phyloP scores from a whole-genome alignment of 2,797 vertebrate species.

The Rallus crepitans region DNA sequence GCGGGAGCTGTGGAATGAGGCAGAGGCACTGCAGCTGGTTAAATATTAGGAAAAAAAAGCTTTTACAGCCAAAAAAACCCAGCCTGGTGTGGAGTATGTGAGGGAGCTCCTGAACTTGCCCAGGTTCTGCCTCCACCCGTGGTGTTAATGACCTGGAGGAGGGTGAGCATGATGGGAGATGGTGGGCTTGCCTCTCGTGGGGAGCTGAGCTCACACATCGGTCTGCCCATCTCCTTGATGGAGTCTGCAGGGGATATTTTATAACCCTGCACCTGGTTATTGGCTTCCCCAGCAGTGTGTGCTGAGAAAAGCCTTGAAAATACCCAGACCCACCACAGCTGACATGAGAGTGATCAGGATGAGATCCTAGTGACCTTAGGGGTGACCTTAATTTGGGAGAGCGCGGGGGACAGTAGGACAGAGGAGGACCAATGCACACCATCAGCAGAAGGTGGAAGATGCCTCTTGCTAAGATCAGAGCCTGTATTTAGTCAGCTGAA shows the following conservation, averaged over 20 bases:
- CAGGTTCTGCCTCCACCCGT: neutral
- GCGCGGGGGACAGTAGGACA: neutral
- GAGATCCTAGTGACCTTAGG: neutral
- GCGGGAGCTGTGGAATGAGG: neutral
- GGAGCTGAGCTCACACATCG: neutral
- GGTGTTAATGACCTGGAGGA: neutral
- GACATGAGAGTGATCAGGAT: neutral
- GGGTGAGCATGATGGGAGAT: neutral
- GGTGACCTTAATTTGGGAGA: neutral
- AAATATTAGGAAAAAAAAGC: neutral
- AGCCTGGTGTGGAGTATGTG: neutral
- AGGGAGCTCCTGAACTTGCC: neutral
- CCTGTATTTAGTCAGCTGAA: neutral
- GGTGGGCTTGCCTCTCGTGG: neutral
- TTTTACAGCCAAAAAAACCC: neutral
- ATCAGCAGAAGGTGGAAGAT: neutral
- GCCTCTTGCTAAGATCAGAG: neutral
- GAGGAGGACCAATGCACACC: neutral
- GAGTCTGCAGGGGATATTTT: neutral
- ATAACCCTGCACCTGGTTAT: neutral
- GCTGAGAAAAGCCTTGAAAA: neutral
- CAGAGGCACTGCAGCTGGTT: neutral
- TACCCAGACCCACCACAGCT: neutral
- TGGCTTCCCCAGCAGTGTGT: neutral
- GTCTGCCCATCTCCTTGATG: neutral